Conservation (phyloP, 2,113 vertebrate genomes). For the Ciconia stormi region DNA sequence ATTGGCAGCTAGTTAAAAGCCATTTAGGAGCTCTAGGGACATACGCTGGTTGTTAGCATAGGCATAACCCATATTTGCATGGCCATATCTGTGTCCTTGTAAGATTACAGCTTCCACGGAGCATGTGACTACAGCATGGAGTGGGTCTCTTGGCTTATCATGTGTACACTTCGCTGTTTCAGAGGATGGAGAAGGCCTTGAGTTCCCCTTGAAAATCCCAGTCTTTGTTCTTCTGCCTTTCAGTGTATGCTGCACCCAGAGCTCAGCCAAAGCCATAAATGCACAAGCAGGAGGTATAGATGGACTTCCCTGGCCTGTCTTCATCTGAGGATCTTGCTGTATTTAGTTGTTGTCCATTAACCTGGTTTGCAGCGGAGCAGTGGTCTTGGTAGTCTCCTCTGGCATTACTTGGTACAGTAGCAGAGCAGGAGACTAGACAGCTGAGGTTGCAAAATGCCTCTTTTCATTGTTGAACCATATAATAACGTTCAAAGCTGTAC, state of each 20-base stretch:
- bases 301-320: not conserved
- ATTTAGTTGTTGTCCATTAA: not conserved
- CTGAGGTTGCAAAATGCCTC: not conserved
- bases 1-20: not conserved
- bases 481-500: not conserved
- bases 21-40: not conserved
- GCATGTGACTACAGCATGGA: not conserved
- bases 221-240: not conserved
- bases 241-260: rapidly evolving
- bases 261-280: not conserved
- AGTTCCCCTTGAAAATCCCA: not conserved
- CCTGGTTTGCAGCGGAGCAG: not conserved
- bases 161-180: not conserved
- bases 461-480: not conserved
- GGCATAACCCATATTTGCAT: slow-evolving; percentile 6
- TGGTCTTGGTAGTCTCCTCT: not conserved
- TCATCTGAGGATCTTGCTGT: not conserved
- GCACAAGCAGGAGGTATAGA: not conserved
- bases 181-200: not conserved
- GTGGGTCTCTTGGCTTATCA: not conserved
- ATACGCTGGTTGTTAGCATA: not conserved
- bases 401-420: not conserved
- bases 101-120: slow-evolving; percentile 12
- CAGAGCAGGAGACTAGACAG: not conserved
- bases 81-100: slow-evolving; percentile 35